A percentile compares a stretch with the other conserved stretches of the same genome.
Evolutionary conservation across 2,888 invertebrate genomes (phyloP).

Genomic region (Aleiodes alternator): DNA sequence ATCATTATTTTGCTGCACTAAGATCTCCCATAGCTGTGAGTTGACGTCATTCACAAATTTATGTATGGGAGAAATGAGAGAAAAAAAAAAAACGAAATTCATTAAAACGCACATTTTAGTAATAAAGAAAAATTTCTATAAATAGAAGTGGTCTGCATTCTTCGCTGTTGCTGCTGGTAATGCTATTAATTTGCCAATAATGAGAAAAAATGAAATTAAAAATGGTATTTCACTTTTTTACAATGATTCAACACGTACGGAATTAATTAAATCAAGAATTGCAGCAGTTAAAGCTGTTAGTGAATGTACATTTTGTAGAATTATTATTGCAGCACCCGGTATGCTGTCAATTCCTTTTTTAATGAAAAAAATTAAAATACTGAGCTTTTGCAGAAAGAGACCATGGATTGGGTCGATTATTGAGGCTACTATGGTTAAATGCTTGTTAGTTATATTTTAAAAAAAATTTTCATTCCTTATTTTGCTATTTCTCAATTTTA

Average conservation of each 20-base stretch:
- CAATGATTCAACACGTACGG: conserved; percentile 42
- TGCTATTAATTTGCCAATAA: conserved; percentile 58
- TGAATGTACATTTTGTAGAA: conserved; percentile 57
- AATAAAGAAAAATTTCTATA: conserved; percentile 48
- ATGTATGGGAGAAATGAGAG: background rate
- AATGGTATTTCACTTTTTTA: conserved; percentile 54
- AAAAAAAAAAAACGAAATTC: background rate
- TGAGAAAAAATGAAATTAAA: conserved; percentile 57
- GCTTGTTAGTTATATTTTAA: conserved; percentile 10
- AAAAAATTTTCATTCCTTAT: background rate
- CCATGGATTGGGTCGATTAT: conserved; percentile 48
- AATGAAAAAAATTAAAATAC: conserved; percentile 48
- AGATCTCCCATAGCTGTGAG: conserved; percentile 54
- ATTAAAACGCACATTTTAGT: background rate
- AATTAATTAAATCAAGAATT: conserved; percentile 57
- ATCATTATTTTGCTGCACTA: conserved; percentile 49
- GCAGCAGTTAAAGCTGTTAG: conserved; percentile 58
- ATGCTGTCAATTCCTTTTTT: conserved; percentile 59
- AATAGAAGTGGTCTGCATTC: conserved; percentile 58
- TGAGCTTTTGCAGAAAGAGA: conserved; percentile 56
- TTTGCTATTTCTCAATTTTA: conserved; percentile 24
- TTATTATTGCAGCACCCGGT: conserved; percentile 58
- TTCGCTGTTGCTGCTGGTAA: conserved; percentile 58
- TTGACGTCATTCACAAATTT: conserved; percentile 10
- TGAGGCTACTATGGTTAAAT: conserved; percentile 16